phyloP scores from a whole-genome alignment of 2,113 vertebrate genomes.

The Megaptera novaeangliae region DNA sequence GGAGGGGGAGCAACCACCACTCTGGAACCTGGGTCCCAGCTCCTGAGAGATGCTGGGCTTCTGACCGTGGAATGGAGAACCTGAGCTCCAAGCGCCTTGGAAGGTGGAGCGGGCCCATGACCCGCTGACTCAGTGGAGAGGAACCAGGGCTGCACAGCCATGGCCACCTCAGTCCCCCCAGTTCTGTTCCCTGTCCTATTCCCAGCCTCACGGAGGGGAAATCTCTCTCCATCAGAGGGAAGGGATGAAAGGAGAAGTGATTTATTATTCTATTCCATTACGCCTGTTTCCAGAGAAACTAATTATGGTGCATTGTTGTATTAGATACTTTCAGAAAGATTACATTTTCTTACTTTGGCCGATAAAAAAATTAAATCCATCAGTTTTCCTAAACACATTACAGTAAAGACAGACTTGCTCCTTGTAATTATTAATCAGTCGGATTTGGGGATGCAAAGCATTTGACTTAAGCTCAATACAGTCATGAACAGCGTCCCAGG shows the following conservation, averaged over 20 bases:
- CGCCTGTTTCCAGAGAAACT: slow-evolving; percentile 87
- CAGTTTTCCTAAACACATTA: slow-evolving; percentile 89
- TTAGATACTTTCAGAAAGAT: slow-evolving; percentile 89
- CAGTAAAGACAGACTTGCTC: slow-evolving; percentile 84
- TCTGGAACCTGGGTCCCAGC: not conserved
- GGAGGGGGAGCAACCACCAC: not conserved
- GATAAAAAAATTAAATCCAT: slow-evolving; percentile 91
- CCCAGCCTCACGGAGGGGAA: slow-evolving; percentile 68
- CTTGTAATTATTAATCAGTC: slow-evolving; percentile 87
- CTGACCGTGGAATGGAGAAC: slow-evolving; percentile 11
- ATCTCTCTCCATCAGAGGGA: slow-evolving; percentile 81
- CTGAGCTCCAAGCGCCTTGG: not conserved
- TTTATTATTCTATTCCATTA: slow-evolving; percentile 87
- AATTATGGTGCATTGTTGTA: slow-evolving; percentile 88
- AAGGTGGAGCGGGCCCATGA: not conserved
- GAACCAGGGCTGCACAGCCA: not conserved
- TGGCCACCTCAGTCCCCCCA: not conserved
- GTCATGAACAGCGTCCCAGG: slow-evolving; percentile 84
- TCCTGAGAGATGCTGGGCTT: not conserved
- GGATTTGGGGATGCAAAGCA: slow-evolving; percentile 83
- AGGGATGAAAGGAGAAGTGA: slow-evolving; percentile 81
- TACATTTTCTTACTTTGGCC: slow-evolving; percentile 88
- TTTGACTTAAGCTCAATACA: slow-evolving; percentile 86
- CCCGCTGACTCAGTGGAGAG: not conserved
- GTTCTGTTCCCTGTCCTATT: slow-evolving; percentile 61